A percentile compares a stretch with the other conserved stretches of the same genome.
Evolutionary conservation across 2,797 vertebrate species (phyloP).

Genomic region (Urosaurus nigricauda): DNA sequence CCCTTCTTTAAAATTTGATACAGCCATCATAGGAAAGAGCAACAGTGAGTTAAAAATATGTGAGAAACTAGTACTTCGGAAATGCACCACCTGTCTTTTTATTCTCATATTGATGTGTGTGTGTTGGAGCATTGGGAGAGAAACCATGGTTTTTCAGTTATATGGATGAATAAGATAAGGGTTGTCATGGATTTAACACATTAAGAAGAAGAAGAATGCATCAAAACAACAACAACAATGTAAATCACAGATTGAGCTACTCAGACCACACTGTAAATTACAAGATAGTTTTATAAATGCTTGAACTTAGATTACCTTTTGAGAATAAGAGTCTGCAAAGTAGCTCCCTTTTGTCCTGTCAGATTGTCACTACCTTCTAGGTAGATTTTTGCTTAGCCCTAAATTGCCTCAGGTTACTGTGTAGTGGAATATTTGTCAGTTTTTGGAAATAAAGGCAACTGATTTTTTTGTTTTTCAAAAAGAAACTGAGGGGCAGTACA

Average conservation of each 20-base stretch:
- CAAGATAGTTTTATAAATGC: background rate
- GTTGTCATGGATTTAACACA: background rate
- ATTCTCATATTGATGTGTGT: background rate
- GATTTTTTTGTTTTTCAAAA: background rate
- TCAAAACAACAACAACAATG: background rate
- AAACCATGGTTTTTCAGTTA: background rate
- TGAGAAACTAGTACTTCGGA: background rate
- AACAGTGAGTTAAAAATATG: background rate
- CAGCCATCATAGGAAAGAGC: too few relatives aligned
- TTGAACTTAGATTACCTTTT: background rate
- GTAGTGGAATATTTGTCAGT: background rate
- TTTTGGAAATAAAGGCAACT: background rate
- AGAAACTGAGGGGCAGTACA: too few relatives aligned
- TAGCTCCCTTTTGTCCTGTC: background rate
- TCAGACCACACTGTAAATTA: background rate
- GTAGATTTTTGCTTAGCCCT: background rate
- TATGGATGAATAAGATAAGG: background rate
- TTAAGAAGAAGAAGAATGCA: background rate
- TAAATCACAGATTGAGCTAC: background rate
- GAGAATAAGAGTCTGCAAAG: background rate
- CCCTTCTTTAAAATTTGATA: too few relatives aligned
- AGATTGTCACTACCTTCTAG: background rate
- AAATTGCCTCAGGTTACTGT: background rate
- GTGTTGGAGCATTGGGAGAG: background rate
- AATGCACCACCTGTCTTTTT: background rate